A percentile compares a stretch with the other conserved stretches of the same genome.
Evolutionary conservation across 2,797 vertebrate genomes (phyloP).

Genomic region (Hirundo rustica): DNA sequence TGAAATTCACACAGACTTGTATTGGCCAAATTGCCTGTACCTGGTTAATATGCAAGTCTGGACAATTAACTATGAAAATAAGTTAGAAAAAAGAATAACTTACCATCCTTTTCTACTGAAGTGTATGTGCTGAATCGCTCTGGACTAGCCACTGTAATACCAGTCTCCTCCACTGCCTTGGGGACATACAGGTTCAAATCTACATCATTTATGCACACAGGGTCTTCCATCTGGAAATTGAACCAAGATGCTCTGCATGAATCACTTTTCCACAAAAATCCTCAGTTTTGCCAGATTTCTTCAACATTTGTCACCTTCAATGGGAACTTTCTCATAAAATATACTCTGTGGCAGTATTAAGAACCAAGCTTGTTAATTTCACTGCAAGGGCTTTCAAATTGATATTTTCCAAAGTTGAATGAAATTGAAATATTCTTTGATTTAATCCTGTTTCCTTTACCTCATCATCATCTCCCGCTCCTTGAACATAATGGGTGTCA

Average conservation of each 20-base stretch:
- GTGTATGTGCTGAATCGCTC: conserved; percentile 86
- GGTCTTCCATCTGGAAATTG: conserved; percentile 74
- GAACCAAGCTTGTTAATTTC: not conserved
- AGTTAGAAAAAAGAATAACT: conserved; percentile 35
- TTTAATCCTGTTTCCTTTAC: conserved; percentile 47
- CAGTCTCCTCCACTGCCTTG: conserved; percentile 90
- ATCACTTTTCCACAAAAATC: not conserved
- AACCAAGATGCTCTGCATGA: not conserved
- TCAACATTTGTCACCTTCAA: not conserved
- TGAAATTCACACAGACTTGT: not conserved
- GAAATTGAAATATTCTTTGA: not conserved
- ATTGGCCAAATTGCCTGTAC: not conserved
- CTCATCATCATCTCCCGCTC: conserved; percentile 77
- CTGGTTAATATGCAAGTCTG: not conserved
- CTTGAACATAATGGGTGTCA: conserved; percentile 83
- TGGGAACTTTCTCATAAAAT: not conserved
- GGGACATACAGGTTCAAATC: conserved; percentile 90
- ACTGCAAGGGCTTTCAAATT: not conserved
- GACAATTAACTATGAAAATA: not conserved
- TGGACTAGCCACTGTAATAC: conserved; percentile 90
- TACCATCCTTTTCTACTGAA: conserved; percentile 81
- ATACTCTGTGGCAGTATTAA: not conserved
- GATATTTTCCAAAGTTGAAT: not conserved
- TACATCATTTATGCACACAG: conserved; percentile 84
- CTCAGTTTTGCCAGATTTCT: not conserved